These are phyloP conservation scores for Drosophila glabriapex DNA, from an alignment of 2,888 invertebrate genomes.

Conservation along the genomic window DNA sequence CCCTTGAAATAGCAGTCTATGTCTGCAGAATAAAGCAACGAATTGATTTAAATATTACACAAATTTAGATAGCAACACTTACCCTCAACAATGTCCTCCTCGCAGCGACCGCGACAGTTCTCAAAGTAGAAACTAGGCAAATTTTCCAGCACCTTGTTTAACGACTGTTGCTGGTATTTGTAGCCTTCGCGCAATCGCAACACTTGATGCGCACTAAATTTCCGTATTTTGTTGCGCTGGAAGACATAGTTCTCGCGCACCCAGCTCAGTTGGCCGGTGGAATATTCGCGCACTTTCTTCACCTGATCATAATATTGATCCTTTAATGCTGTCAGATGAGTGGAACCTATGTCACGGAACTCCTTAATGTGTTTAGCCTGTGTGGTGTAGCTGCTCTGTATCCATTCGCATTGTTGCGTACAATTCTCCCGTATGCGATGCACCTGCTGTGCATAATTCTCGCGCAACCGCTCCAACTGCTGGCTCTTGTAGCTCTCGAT, in stretches of 20 bases:
- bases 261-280: conserved; percentile 95
- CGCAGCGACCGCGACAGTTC: conserved; percentile 94
- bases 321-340: conserved; percentile 92
- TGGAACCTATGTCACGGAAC: conserved; percentile 96
- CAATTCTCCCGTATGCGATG: conserved; percentile 97
- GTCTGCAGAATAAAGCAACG: conserved; percentile 60
- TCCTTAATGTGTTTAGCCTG: conserved; percentile 95
- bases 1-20: conserved; percentile 85
- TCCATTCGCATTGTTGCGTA: conserved; percentile 96
- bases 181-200: conserved; percentile 95
- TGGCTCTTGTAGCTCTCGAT: conserved; percentile 95
- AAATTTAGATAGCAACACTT: conserved; percentile 21
- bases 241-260: conserved; percentile 98
- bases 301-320: conserved; percentile 98
- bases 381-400: conserved; percentile 95
- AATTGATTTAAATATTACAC: not conserved
- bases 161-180: conserved; percentile 97
- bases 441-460: conserved; percentile 97
- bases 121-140: conserved; percentile 96
- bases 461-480: conserved; percentile 94
- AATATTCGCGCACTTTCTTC: conserved; percentile 96
- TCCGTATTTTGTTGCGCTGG: conserved; percentile 96
- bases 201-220: conserved; percentile 97
- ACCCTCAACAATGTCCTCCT: conserved; percentile 86
- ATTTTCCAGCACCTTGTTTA: conserved; percentile 97